Percentiles rank a stretch among this genome's conserved stretches.
phyloP scores from a whole-genome alignment of 2,113 vertebrate genomes.

The Globicephala melas region DNA sequence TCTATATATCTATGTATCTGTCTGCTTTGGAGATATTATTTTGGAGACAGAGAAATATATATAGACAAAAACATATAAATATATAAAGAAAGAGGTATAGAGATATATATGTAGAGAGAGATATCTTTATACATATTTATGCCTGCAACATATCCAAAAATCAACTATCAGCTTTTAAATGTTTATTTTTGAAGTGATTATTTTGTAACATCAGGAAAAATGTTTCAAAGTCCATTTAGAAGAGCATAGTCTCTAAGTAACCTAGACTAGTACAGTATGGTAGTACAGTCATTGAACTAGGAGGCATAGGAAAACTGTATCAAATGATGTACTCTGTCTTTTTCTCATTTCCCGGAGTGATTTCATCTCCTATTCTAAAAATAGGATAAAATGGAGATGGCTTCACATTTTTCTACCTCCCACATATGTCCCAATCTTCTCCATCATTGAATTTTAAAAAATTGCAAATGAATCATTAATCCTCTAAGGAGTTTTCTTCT shows the following conservation, averaged over 20 bases:
- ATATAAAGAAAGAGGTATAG: background rate
- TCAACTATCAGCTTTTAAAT: background rate
- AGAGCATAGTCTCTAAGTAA: background rate
- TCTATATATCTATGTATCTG: background rate
- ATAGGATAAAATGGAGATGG: conserved; percentile 45
- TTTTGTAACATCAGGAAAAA: background rate
- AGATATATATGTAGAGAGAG: fast-evolving
- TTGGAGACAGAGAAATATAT: background rate
- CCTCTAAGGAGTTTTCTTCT: conserved; percentile 39
- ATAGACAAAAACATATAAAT: background rate
- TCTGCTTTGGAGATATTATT: background rate
- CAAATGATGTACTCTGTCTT: background rate
- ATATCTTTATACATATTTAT: background rate
- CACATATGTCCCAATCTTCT: conserved; percentile 48
- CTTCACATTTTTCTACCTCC: conserved; percentile 44
- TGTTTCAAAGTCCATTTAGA: background rate
- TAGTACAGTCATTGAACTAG: background rate
- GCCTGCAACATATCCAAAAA: background rate
- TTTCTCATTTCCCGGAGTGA: background rate
- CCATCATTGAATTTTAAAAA: conserved; percentile 29
- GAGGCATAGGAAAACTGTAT: background rate
- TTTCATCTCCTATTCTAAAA: conserved; percentile 63
- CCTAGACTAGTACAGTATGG: background rate
- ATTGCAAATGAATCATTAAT: conserved; percentile 61
- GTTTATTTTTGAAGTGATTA: background rate